Evolutionary conservation across 2,797 vertebrate species (phyloP).

Genomic region (Prionace glauca): DNA sequence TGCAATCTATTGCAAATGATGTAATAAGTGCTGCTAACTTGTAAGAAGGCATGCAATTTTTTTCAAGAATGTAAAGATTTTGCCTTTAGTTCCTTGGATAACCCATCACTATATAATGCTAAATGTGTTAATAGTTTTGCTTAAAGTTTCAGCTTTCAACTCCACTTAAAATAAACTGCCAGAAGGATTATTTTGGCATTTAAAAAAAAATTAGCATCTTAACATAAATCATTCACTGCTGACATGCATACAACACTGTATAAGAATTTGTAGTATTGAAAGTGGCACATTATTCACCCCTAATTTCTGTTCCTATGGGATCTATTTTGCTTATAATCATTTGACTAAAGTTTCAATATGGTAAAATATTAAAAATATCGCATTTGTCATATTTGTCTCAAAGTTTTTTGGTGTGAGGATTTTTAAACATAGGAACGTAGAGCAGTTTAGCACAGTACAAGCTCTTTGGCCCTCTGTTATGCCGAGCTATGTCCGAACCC

Average conservation of each 20-base stretch:
- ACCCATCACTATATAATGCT: not conserved
- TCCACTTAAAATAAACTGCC: not conserved
- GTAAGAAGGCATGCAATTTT: not conserved
- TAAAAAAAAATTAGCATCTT: not conserved
- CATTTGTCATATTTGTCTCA: not conserved
- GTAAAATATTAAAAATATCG: not conserved
- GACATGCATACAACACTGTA: not conserved
- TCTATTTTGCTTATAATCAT: not conserved
- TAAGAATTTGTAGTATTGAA: not conserved
- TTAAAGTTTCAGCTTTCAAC: not conserved
- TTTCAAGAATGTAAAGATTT: not conserved
- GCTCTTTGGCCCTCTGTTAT: too few species aligned
- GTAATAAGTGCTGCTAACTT: not conserved
- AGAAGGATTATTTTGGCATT: conserved; percentile 9
- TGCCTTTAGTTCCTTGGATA: not conserved
- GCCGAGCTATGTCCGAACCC: too few species aligned
- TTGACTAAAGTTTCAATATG: not conserved
- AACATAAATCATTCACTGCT: not conserved
- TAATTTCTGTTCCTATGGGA: not conserved
- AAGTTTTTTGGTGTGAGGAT: not conserved
- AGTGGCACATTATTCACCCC: not conserved
- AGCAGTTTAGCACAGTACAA: too few species aligned
- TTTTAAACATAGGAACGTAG: too few species aligned
- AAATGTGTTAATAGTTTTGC: not conserved
- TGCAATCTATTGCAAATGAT: not conserved